Evolutionary conservation across 2,113 vertebrate species (phyloP).

Genomic region (Syrrhaptes paradoxus): DNA sequence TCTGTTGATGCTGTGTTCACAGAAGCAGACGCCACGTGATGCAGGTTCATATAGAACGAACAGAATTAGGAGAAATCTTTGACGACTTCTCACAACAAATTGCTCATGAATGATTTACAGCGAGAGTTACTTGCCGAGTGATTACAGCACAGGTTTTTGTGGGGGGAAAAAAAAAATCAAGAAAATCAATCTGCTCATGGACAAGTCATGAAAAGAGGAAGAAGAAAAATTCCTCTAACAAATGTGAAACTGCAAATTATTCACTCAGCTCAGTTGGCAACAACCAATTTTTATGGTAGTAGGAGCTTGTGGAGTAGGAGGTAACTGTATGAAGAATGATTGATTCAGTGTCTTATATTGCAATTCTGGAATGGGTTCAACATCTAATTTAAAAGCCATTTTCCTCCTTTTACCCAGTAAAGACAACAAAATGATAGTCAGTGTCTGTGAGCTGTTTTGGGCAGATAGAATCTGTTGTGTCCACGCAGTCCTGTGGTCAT

Average conservation of each 20-base stretch:
- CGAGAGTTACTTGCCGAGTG: neutral
- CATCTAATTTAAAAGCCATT: constrained; percentile 43
- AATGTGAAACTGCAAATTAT: constrained; percentile 19
- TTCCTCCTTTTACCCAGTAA: constrained; percentile 13
- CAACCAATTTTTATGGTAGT: constrained; percentile 29
- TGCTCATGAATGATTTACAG: neutral
- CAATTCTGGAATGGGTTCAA: constrained; percentile 43
- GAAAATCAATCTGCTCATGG: neutral
- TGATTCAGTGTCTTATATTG: constrained; percentile 44
- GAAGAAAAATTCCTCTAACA: neutral
- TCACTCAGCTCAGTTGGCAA: constrained; percentile 17
- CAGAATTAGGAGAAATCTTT: neutral
- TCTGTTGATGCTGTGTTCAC: neutral
- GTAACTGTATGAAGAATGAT: constrained; percentile 28
- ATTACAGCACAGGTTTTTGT: neutral
- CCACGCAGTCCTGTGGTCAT: neutral
- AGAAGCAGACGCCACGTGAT: neutral
- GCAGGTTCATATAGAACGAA: neutral
- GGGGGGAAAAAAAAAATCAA: neutral
- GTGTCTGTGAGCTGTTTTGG: neutral
- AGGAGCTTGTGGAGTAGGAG: constrained; percentile 47
- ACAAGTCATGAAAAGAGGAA: constrained; percentile 10
- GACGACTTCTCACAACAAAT: neutral
- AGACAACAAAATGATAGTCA: constrained; percentile 17
- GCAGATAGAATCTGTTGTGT: neutral